These are phyloP conservation scores for Orchesella cincta DNA, from an alignment of 1,140 invertebrate species.

Conservation along the genomic window DNA sequence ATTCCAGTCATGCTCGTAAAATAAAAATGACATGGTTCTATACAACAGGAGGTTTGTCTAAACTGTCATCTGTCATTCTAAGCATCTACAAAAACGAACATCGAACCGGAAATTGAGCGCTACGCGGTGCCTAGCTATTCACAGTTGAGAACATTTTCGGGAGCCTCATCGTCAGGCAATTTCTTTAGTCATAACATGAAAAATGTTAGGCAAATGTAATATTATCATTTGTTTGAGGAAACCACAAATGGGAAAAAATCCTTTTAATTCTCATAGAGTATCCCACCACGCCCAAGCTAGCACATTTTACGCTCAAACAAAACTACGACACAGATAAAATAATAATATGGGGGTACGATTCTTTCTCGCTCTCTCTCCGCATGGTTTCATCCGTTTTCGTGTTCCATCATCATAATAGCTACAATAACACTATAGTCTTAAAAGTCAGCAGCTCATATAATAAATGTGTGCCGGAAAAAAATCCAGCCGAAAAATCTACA, in stretches of 20 bases:
- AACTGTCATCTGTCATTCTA: too few species aligned
- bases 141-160: too few species aligned
- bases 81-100: too few species aligned
- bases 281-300: background rate
- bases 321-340: background rate
- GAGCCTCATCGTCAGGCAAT: too few species aligned
- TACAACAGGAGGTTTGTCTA: too few species aligned
- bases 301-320: background rate
- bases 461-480: background rate
- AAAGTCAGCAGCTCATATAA: background rate
- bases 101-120: too few species aligned
- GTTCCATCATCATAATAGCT: background rate
- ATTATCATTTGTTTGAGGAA: background rate
- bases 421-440: conserved; percentile 4
- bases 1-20: background rate
- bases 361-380: background rate
- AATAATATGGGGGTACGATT: background rate
- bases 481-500: background rate
- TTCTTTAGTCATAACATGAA: background rate
- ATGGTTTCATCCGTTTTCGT: conserved; percentile 21
- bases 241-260: conserved; percentile 18
- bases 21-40: too few species aligned
- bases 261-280: conserved; percentile 7
- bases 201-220: background rate
- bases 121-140: too few species aligned